Conservation (phyloP, 2,113 vertebrate genomes). For the Ochotona curzoniae region DNA sequence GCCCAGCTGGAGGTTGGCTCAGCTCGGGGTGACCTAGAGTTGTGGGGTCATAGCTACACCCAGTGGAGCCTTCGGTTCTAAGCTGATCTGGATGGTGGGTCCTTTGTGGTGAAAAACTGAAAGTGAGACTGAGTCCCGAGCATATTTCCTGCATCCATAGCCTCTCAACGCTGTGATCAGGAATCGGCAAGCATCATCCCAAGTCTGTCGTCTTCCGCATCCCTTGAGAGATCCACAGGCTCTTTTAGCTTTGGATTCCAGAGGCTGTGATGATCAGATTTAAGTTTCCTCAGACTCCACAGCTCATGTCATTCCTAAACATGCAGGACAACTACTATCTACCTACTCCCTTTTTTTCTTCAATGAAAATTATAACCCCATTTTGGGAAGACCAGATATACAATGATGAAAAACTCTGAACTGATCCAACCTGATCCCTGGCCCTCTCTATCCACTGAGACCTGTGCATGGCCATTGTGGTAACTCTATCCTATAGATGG, state of each 20-base stretch:
- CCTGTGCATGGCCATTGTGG: fast-evolving
- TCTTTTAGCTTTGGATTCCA: constrained; percentile 6
- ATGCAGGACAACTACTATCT: constrained; percentile 19
- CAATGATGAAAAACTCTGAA: constrained; percentile 50
- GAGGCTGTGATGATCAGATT: neutral
- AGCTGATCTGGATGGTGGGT: neutral
- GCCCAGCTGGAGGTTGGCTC: neutral
- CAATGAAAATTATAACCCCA: constrained; percentile 6
- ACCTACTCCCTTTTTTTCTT: neutral
- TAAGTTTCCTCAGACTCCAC: constrained; percentile 40
- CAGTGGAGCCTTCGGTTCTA: neutral
- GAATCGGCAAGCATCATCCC: neutral
- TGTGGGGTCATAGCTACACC: neutral
- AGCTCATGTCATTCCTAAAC: constrained; percentile 31
- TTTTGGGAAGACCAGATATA: constrained; percentile 37
- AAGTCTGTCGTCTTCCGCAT: constrained; percentile 37
- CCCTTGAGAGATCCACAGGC: neutral
- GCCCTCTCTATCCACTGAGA: neutral
- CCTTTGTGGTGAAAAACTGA: neutral
- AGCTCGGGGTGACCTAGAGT: neutral
- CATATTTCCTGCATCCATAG: neutral
- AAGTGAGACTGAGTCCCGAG: constrained; percentile 3
- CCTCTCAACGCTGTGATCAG: neutral
- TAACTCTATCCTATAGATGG: constrained; percentile 21
- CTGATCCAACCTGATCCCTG: constrained; percentile 5